These are phyloP conservation scores for Nansenia antarctica DNA, from an alignment of 2,113 vertebrate genomes.

Conservation along the genomic window DNA sequence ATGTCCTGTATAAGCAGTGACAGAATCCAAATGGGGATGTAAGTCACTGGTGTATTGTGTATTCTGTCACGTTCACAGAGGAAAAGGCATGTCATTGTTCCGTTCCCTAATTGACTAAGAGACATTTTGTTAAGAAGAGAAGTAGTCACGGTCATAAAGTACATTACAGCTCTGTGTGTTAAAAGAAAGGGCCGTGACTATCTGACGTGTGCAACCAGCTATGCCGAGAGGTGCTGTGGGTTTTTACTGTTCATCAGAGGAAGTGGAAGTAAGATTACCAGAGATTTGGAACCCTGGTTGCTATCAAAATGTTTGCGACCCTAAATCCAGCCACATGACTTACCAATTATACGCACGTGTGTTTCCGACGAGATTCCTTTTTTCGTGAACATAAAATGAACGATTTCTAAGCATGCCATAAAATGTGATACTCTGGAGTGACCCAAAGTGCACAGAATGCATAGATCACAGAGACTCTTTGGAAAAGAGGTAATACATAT, in stretches of 20 bases:
- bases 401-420: conserved; percentile 58
- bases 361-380: conserved; percentile 63
- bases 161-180: too few species aligned
- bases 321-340: conserved; percentile 63
- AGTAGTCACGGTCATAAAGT: too few species aligned
- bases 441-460: conserved; percentile 56
- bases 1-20: conserved; percentile 58
- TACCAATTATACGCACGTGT: conserved; percentile 69
- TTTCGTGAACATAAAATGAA: conserved; percentile 59
- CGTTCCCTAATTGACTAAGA: too few species aligned
- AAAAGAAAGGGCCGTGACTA: too few species aligned
- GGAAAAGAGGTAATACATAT: conserved; percentile 13
- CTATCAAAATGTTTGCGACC: conserved; percentile 42
- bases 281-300: conserved; percentile 42
- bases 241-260: conserved; percentile 54
- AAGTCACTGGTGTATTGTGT: too few species aligned
- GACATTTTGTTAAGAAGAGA: too few species aligned
- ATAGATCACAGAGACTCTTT: conserved; percentile 49
- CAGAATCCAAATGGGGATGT: background rate
- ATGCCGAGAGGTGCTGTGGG: conserved; percentile 44
- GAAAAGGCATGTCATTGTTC: too few species aligned
- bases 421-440: conserved; percentile 63
- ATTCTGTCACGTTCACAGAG: too few species aligned
- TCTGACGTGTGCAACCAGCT: conserved; percentile 46
- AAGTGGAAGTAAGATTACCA: conserved; percentile 50